Percentiles rank a stretch among this genome's conserved stretches.
phyloP scores from a whole-genome alignment of 2,113 vertebrate species.

The Sturnira hondurensis region DNA sequence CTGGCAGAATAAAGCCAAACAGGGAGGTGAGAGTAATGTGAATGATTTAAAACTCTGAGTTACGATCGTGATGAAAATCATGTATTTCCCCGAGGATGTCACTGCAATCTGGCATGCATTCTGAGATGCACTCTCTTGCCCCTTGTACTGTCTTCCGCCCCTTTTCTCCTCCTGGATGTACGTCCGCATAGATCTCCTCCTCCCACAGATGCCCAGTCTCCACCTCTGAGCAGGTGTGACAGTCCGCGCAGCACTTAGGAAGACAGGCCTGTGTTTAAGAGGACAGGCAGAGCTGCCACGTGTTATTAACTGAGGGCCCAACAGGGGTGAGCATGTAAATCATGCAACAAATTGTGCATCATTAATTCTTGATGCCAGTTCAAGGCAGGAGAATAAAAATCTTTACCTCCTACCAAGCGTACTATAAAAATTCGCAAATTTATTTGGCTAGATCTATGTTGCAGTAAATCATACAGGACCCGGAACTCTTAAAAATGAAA shows the following conservation, averaged over 20 bases:
- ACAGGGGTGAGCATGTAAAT: neutral
- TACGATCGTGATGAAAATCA: neutral
- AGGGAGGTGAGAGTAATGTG: neutral
- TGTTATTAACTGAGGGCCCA: neutral
- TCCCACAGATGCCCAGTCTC: neutral
- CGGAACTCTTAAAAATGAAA: conserved; percentile 39
- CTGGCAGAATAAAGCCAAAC: neutral
- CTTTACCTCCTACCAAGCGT: conserved; percentile 25
- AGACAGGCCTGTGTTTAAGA: neutral
- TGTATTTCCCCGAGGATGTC: neutral
- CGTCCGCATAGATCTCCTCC: neutral
- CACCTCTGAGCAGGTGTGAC: neutral
- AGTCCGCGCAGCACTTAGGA: neutral
- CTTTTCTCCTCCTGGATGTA: neutral
- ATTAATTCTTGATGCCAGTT: conserved; percentile 35
- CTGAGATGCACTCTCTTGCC: neutral
- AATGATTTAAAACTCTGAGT: conserved; percentile 7
- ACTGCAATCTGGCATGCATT: neutral
- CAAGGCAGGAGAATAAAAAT: neutral
- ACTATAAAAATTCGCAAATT: conserved; percentile 22
- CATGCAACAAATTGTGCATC: neutral
- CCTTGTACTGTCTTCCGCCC: neutral
- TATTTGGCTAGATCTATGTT: conserved; percentile 11
- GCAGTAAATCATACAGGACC: conserved; percentile 10
- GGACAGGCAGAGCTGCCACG: neutral